Conservation (phyloP, 2,888 invertebrate genomes). For the Apocheima hispidaria region DNA sequence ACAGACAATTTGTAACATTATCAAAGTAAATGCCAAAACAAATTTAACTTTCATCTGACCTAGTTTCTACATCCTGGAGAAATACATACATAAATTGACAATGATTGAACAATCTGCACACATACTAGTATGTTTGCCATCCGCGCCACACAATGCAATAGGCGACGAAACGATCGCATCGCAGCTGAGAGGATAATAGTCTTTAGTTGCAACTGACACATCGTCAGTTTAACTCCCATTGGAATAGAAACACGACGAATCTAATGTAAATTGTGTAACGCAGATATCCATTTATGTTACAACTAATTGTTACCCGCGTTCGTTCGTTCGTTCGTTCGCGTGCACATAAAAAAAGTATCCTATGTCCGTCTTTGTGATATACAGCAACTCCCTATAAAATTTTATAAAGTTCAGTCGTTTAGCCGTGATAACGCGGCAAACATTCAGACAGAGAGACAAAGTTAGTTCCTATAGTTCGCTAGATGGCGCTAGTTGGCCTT, state of each 20-base stretch:
- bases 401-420: too few relatives aligned
- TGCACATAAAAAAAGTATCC: too few relatives aligned
- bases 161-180: conserved; percentile 24
- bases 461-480: too few relatives aligned
- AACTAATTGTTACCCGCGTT: not conserved
- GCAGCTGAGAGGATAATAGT: conserved; percentile 55
- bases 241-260: conserved; percentile 21
- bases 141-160: conserved; percentile 44
- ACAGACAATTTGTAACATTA: not conserved
- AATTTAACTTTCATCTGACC: not conserved
- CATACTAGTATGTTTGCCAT: not conserved
- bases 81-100: not conserved
- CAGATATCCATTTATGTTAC: conserved; percentile 10
- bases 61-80: not conserved
- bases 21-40: not conserved
- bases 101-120: conserved; percentile 16
- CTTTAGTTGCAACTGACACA: conserved; percentile 49
- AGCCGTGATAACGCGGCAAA: too few relatives aligned
- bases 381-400: too few relatives aligned
- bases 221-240: conserved; percentile 35
- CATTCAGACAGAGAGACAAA: too few relatives aligned
- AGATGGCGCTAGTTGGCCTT: too few relatives aligned
- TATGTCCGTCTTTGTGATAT: too few relatives aligned
- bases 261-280: not conserved
- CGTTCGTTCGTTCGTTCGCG: too few relatives aligned